Conservation (phyloP, 1,140 invertebrate genomes). For the Drosophila obscura region DNA sequence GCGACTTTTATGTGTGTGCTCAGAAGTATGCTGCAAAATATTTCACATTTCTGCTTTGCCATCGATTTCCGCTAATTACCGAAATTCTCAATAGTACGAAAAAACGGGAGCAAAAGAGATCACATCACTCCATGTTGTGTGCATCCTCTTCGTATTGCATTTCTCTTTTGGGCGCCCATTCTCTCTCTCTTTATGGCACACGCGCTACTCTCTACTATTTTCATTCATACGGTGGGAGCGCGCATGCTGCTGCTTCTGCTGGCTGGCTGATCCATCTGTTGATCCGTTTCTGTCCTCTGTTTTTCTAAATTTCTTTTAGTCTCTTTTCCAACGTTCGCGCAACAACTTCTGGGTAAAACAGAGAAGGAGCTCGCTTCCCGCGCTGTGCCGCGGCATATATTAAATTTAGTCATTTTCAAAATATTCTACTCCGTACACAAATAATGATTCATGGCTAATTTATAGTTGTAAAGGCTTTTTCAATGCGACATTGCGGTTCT, state of each 20-base stretch:
- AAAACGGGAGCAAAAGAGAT: no score
- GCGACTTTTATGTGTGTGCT: no score
- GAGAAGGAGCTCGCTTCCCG: conserved; percentile 50
- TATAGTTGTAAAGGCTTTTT: conserved; percentile 27
- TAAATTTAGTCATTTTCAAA: conserved; percentile 23
- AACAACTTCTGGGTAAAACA: conserved; percentile 58
- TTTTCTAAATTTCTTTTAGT: conserved; percentile 72
- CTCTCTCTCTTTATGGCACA: conserved; percentile 7
- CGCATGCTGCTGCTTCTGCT: conserved; percentile 4
- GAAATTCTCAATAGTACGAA: no score
- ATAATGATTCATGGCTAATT: conserved; percentile 40
- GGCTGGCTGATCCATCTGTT: conserved; percentile 32
- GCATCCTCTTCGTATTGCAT: background rate
- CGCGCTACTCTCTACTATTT: conserved; percentile 15
- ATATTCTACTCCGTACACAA: conserved; percentile 26
- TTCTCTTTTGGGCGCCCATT: background rate
- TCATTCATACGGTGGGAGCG: conserved; percentile 39
- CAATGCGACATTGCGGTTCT: conserved; percentile 24
- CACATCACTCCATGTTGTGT: background rate
- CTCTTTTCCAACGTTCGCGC: conserved; percentile 74
- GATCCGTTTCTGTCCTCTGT: conserved; percentile 32
- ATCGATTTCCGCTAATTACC: no score
- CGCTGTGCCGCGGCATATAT: conserved; percentile 44
- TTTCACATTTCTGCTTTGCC: no score
- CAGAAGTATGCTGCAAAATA: no score